Evolutionary conservation across 2,113 vertebrate genomes (phyloP), one percentile per base, ranked within the genome.

Genomic region (Triplophysa rosa): DNA sequence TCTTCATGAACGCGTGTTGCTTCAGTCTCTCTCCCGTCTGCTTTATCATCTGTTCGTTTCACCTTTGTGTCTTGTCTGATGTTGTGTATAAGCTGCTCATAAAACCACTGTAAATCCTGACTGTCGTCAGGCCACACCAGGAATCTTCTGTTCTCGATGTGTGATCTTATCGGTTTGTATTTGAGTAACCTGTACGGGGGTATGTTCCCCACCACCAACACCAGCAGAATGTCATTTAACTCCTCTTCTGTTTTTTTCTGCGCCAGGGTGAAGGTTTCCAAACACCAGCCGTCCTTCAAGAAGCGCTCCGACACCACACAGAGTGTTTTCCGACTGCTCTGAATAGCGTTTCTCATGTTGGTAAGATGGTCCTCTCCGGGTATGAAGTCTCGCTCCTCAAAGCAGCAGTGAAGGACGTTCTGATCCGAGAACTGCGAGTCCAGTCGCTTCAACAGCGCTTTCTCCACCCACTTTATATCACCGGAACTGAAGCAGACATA

Each of bases 361-460:
- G 84, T 82, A 0, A 97, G 88, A 56, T 95, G 95, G 83, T 96
- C 92, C 65, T 94, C 92, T 0, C 96, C 96, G 0, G 96, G 96
- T 37, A 96, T 69, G 77, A 98, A 98, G 89, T 98, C 96, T 86
- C 96, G 94, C 40, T 94, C 95, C 83, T 98, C 97, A 26, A 98
- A 96, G 85, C 95, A 98, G 49, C 95, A 92, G 16, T 59, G 89
- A 66, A 98, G 91, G 13, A 82, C 79, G 77, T 97, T 98, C 54
- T 87, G 89, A 17, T 92, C 86, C 24, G 92, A 91, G 80, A 98
- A 97, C 80, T 95, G 92, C 1, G 89, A 83, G 62, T 98, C 96
- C 26, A 98, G 83, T 65, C 80, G 92, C 63, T 90, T 92, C 3
- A 99, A 84, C 81, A 98, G 84, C 12, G 93, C 92, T 0, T 84